A percentile compares a stretch with the other conserved stretches of the same genome.
Conservation (phyloP, 2,113 vertebrate genomes). For the Hypomesus transpacificus region DNA sequence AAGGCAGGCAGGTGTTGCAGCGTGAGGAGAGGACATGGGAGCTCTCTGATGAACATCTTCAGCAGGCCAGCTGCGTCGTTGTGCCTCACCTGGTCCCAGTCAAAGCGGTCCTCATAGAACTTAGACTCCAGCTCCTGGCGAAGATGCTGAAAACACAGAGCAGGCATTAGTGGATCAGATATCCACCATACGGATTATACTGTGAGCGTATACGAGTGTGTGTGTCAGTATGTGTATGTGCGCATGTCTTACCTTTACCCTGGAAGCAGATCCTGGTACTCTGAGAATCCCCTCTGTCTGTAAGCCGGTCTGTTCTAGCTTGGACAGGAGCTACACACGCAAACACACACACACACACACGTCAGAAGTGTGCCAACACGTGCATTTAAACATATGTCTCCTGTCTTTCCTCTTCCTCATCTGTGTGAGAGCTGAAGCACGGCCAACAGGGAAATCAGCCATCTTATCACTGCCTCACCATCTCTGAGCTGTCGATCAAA, state of each 20-base stretch:
- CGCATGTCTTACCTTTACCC: constrained; percentile 85
- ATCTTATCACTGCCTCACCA: too few relatives aligned
- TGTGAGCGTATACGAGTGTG: not conserved
- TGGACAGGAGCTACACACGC: constrained; percentile 79
- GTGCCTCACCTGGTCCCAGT: constrained; percentile 89
- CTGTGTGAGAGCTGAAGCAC: too few relatives aligned
- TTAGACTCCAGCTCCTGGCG: constrained; percentile 87
- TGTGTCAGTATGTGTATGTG: constrained; percentile 11
- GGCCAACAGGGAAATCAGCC: too few relatives aligned
- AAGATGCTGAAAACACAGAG: constrained; percentile 72
- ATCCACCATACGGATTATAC: too few relatives aligned
- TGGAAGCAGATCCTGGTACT: constrained; percentile 88
- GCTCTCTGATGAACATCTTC: constrained; percentile 93
- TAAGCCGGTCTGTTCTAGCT: constrained; percentile 87
- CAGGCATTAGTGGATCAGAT: not conserved
- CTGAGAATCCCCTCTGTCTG: constrained; percentile 95
- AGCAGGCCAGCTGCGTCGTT: constrained; percentile 89
- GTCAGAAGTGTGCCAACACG: too few relatives aligned
- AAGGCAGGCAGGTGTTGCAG: constrained; percentile 87
- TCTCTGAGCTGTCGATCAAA: too few relatives aligned
- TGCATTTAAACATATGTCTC: too few relatives aligned
- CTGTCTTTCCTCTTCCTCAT: too few relatives aligned
- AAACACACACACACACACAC: constrained; percentile 21
- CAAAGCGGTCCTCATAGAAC: constrained; percentile 79
- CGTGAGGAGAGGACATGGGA: constrained; percentile 88